phyloP scores from a whole-genome alignment of 2,113 vertebrate genomes.

The Cebus imitator region DNA sequence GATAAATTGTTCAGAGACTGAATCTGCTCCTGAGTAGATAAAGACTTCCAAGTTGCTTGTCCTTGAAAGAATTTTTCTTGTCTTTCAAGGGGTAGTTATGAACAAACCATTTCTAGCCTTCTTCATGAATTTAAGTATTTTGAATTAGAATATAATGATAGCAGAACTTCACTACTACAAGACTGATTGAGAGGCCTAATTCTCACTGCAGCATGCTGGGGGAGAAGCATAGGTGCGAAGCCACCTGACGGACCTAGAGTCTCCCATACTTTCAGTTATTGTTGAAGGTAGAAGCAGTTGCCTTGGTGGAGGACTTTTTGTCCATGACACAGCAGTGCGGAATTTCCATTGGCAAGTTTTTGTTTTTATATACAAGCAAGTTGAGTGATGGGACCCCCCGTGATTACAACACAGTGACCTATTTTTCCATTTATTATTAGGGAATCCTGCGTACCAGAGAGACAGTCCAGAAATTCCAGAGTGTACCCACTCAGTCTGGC shows the following conservation, averaged over 20 bases:
- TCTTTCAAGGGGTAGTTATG: neutral
- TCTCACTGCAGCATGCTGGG: neutral
- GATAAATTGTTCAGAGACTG: neutral
- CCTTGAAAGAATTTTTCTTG: neutral
- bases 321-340: neutral
- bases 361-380: neutral
- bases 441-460: slow-evolving; percentile 93
- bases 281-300: neutral
- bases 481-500: slow-evolving; percentile 91
- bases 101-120: neutral
- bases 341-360: neutral
- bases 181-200: neutral
- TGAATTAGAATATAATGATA: neutral
- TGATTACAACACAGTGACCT: neutral
- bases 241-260: neutral
- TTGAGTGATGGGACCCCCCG: neutral
- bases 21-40: neutral
- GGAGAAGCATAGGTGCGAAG: neutral
- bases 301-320: neutral
- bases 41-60: neutral
- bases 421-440: slow-evolving; percentile 73
- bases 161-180: neutral
- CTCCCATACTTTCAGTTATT: neutral
- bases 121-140: neutral
- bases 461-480: slow-evolving; percentile 94